phyloP scores from a whole-genome alignment of 2,797 vertebrate genomes.

The Hydrophis major region DNA sequence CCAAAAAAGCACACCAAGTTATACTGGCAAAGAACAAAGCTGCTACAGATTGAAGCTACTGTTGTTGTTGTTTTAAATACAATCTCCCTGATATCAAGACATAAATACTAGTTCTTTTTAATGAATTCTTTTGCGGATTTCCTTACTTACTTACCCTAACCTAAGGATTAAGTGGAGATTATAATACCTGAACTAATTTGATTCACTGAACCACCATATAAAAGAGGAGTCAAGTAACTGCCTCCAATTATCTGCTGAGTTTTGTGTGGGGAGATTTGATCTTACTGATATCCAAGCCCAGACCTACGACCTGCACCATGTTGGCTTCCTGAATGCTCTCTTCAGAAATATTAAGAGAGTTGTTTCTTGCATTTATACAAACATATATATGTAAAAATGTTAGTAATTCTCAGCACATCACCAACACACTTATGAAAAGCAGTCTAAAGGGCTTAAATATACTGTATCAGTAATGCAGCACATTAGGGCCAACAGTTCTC shows the following conservation, averaged over 20 bases:
- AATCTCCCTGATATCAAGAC: slow-evolving; percentile 9
- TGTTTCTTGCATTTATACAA: background rate
- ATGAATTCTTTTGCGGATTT: background rate
- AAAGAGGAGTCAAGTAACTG: background rate
- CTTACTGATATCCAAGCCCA: background rate
- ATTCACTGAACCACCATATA: background rate
- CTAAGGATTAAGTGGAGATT: background rate
- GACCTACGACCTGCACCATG: background rate
- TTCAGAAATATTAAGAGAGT: background rate
- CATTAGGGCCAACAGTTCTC: background rate
- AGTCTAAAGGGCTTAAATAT: background rate
- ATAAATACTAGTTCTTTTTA: background rate
- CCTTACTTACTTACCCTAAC: background rate
- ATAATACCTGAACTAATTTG: background rate
- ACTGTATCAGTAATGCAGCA: background rate
- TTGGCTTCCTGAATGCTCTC: background rate
- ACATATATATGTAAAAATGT: background rate
- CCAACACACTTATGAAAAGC: background rate
- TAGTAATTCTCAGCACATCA: background rate
- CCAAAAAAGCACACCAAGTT: slow-evolving; percentile 24
- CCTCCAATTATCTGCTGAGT: background rate
- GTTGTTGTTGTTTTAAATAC: background rate
- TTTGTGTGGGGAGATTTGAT: background rate
- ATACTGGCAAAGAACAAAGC: slow-evolving; percentile 28
- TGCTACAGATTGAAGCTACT: slow-evolving; percentile 14